Evolutionary conservation across 2,113 vertebrate species (phyloP).

Genomic region (Stercorarius parasiticus): DNA sequence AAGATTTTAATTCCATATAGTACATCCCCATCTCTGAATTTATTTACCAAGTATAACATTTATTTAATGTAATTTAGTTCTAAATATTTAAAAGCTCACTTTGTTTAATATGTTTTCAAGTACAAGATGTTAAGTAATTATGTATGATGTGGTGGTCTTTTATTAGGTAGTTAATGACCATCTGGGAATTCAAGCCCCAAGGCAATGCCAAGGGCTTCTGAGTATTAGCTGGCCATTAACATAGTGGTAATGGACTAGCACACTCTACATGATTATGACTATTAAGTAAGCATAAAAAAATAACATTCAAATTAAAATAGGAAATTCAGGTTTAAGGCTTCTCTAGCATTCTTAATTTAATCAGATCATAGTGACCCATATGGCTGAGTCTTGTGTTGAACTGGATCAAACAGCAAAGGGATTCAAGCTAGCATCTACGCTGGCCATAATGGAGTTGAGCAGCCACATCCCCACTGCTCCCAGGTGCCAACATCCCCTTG

Average conservation of each 20-base stretch:
- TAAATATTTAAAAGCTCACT: slow-evolving; percentile 78
- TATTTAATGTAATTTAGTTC: slow-evolving; percentile 75
- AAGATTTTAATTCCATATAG: slow-evolving; percentile 72
- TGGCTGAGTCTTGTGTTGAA: slow-evolving; percentile 28
- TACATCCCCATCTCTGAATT: slow-evolving; percentile 62
- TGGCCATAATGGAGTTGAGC: neutral
- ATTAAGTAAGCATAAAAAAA: slow-evolving; percentile 65
- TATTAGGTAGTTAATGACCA: slow-evolving; percentile 75
- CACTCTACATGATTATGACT: slow-evolving; percentile 67
- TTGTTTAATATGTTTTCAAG: slow-evolving; percentile 76
- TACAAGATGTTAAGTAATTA: slow-evolving; percentile 77
- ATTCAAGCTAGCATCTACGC: neutral
- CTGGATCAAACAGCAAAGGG: neutral
- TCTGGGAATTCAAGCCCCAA: slow-evolving; percentile 73
- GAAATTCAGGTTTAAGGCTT: slow-evolving; percentile 62
- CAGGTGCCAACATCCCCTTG: neutral
- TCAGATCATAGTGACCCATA: slow-evolving; percentile 58
- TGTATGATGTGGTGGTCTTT: slow-evolving; percentile 75
- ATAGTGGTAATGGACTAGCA: slow-evolving; percentile 67
- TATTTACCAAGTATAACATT: slow-evolving; percentile 76
- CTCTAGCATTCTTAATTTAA: slow-evolving; percentile 56
- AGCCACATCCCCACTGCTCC: neutral
- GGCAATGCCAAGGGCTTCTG: slow-evolving; percentile 65
- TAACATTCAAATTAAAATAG: slow-evolving; percentile 59
- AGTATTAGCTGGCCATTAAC: slow-evolving; percentile 70